Conservation (phyloP, 53 echinoderm and acorn worm genomes). For the Holothuria leucospilota region DNA sequence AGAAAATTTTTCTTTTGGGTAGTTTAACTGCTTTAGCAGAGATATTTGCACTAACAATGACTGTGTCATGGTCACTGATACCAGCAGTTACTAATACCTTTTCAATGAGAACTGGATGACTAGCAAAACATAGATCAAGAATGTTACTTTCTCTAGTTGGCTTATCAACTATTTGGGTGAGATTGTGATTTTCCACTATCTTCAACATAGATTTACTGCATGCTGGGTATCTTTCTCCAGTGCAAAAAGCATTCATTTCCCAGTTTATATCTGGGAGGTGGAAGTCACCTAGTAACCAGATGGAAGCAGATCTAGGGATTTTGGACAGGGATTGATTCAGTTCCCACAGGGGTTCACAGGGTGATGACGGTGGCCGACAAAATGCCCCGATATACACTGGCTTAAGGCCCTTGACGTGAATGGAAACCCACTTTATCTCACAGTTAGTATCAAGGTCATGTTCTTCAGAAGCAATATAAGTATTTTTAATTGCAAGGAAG, state of each 20-base stretch:
- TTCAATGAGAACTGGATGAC: not conserved
- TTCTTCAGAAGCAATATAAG: conserved; percentile 7
- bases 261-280: not conserved
- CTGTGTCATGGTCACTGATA: not conserved
- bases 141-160: too few species aligned
- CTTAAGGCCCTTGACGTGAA: conserved; percentile 3
- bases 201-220: too few species aligned
- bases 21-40: not conserved
- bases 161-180: too few species aligned
- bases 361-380: not conserved
- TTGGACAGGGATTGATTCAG: not conserved
- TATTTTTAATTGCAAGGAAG: conserved; percentile 21
- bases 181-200: too few species aligned
- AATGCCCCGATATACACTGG: not conserved
- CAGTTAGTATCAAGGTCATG: not conserved
- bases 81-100: not conserved
- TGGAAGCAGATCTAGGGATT: not conserved
- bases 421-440: conserved; percentile 13
- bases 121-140: not conserved
- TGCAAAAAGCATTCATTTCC: not conserved
- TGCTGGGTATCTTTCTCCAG: not conserved
- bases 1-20: not conserved
- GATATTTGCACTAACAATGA: not conserved
- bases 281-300: not conserved
- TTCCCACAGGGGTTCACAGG: not conserved